Percentiles rank a stretch among this genome's conserved stretches.
These are phyloP conservation scores for Ectemnius cavifrons DNA, from an alignment of 2,888 invertebrate genomes.

Conservation along the genomic window DNA sequence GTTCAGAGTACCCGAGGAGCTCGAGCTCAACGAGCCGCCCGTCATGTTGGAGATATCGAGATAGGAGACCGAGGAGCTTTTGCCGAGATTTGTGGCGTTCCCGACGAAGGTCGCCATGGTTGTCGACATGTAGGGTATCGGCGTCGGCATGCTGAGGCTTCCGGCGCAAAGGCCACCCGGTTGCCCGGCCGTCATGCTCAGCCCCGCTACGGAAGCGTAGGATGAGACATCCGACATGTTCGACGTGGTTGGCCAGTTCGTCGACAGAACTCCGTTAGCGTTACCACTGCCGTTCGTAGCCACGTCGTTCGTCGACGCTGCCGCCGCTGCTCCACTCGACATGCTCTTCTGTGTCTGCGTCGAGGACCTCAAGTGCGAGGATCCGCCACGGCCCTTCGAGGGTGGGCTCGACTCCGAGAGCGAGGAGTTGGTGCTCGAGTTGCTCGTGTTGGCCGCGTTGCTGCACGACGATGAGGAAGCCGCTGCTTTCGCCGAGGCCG, in stretches of 20 bases:
- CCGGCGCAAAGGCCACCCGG: slow-evolving; percentile 67
- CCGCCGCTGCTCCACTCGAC: slow-evolving; percentile 24
- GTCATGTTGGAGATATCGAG: slow-evolving; percentile 77
- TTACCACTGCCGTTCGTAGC: slow-evolving; percentile 18
- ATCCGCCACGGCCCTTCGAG: slow-evolving; percentile 47
- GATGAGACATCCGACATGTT: slow-evolving; percentile 68
- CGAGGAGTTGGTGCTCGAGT: slow-evolving; percentile 11
- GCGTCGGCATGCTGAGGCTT: slow-evolving; percentile 69
- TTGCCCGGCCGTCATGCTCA: slow-evolving; percentile 66
- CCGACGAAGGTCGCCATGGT: slow-evolving; percentile 77
- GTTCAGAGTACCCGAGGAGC: slow-evolving; percentile 38
- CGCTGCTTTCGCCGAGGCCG: slow-evolving; percentile 55
- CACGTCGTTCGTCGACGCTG: slow-evolving; percentile 33
- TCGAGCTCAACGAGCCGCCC: slow-evolving; percentile 64
- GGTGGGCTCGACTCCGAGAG: slow-evolving; percentile 39
- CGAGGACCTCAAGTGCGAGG: slow-evolving; percentile 51
- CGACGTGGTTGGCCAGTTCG: slow-evolving; percentile 66
- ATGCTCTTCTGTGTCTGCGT: slow-evolving; percentile 43
- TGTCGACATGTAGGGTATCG: slow-evolving; percentile 75
- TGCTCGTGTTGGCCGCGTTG: slow-evolving; percentile 4
- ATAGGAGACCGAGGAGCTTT: slow-evolving; percentile 74
- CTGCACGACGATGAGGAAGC: slow-evolving; percentile 31
- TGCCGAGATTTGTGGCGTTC: slow-evolving; percentile 74
- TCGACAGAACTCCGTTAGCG: slow-evolving; percentile 57
- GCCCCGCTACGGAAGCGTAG: slow-evolving; percentile 69